Evolutionary conservation across 2,113 vertebrate species (phyloP), one percentile per base, ranked within the genome.

Genomic region (Heterotilapia buettikoferi): DNA sequence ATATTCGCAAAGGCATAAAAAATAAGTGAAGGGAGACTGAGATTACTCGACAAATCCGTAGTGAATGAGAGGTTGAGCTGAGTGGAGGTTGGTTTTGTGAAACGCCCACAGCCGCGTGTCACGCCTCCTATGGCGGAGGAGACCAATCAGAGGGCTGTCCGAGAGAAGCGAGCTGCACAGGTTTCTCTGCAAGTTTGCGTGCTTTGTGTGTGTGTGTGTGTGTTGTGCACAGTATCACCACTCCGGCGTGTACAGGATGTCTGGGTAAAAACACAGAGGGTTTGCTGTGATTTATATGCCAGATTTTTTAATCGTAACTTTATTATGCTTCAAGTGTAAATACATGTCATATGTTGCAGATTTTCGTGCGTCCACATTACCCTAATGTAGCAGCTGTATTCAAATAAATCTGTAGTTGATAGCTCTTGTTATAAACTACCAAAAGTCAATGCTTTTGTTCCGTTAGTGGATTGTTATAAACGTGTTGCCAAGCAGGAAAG

Each of bases 81-180:
- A 89, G 90, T 59, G 90, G 84, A 68, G 19, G 16, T 63, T 84
- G 87, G 8, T 95, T 96, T 95, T 95, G 94, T 93, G 80, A 92
- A 93, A 93, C 92, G 82, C 89, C 80, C 80, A 68, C 88, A 85
- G 86, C 4, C 9, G 1, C 2, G 4, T 26, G 53, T 79, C 86
- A 84, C 94, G 92, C 95, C 95, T 19, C 7, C 12, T 18, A 1
- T 2, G 6, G 1, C 4, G 1, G 6, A 50, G 26, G 1, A 1
- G 83, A 71, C 95, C 94, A 96, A 96, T 95, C 91, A 90, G 87
- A 90, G 38, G 11, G 29, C 91, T 38, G 94, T 95, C 92, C 94
- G 94, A 90, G 83, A 89, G 76, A 59, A 31, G 68, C 61, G 33
- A 21, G 57, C 24, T 19, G 59, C 71, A 45, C 71, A 47, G 86